These are phyloP conservation scores for Coenobita brevimanus DNA, from an alignment of 1,140 invertebrate genomes.

Conservation along the genomic window DNA sequence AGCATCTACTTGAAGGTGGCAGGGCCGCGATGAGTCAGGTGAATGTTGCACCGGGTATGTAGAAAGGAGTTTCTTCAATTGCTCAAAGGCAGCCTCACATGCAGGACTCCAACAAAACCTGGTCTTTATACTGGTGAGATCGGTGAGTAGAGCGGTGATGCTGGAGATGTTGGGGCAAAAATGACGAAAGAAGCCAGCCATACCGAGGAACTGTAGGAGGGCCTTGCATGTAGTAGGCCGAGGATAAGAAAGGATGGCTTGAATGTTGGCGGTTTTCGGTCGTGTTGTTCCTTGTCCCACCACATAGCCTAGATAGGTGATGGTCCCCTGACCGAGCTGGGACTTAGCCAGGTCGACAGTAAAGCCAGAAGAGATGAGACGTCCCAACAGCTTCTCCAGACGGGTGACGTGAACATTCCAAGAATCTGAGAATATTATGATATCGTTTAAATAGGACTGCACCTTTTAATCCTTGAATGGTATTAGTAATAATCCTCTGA, in stretches of 20 bases:
- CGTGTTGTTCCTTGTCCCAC: neutral
- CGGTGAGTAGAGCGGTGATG: neutral
- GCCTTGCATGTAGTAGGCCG: neutral
- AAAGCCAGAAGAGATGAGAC: neutral
- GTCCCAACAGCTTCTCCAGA: neutral
- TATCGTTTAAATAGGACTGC: slow-evolving; percentile 14
- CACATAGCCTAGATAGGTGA: neutral
- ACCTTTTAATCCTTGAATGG: too few species aligned
- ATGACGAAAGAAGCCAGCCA: slow-evolving; percentile 2
- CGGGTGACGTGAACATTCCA: neutral
- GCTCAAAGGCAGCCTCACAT: neutral
- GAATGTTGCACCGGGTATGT: neutral
- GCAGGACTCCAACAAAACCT: neutral
- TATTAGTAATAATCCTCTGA: too few species aligned
- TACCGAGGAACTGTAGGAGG: slow-evolving; percentile 1
- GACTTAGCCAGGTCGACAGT: neutral
- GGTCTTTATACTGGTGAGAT: slow-evolving; percentile 5
- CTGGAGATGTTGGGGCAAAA: slow-evolving; percentile 1
- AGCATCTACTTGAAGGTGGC: neutral
- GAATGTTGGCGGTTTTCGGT: slow-evolving; percentile 5
- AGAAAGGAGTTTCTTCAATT: neutral
- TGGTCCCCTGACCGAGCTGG: neutral
- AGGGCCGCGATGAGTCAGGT: neutral
- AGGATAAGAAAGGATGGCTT: slow-evolving; percentile 13
- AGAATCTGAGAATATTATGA: neutral